phyloP scores from a whole-genome alignment of 2,113 vertebrate species.

The Paedocypris sp. region DNA sequence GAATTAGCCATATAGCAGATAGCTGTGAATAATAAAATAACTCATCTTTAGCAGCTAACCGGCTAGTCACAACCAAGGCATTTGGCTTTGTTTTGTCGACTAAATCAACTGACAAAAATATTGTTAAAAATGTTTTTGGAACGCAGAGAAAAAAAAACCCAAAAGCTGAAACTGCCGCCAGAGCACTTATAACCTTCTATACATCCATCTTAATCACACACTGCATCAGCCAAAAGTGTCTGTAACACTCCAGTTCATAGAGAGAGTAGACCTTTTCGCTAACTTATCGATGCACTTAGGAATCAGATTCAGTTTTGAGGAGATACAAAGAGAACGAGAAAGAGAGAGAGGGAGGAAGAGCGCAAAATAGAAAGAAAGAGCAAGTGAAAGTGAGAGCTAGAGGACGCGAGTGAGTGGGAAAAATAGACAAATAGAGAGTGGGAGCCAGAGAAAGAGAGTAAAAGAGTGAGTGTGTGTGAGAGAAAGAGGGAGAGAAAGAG shows the following conservation, averaged over 20 bases:
- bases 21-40: no score
- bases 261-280: not conserved
- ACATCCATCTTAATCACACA: constrained; percentile 11
- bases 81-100: not conserved
- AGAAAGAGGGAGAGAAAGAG: no score
- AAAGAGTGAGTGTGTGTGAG: no score
- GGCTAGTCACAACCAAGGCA: not conserved
- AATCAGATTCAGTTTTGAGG: not conserved
- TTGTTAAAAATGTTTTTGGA: not conserved
- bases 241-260: constrained; percentile 10
- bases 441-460: no score
- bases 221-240: constrained; percentile 1
- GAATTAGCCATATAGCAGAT: no score
- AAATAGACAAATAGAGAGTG: no score
- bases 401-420: no score
- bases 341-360: no score
- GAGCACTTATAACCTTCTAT: not conserved
- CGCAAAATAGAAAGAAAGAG: no score
- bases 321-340: no score
- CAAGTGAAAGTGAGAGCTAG: no score
- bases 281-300: constrained; percentile 2
- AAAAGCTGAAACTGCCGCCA: constrained; percentile 7
- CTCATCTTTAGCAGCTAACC: no score
- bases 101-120: constrained; percentile 11
- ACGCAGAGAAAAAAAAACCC: not conserved